Base-by-base conservation (phyloP, 2,113 vertebrate genomes). In the Rhineura floridana region DNA sequence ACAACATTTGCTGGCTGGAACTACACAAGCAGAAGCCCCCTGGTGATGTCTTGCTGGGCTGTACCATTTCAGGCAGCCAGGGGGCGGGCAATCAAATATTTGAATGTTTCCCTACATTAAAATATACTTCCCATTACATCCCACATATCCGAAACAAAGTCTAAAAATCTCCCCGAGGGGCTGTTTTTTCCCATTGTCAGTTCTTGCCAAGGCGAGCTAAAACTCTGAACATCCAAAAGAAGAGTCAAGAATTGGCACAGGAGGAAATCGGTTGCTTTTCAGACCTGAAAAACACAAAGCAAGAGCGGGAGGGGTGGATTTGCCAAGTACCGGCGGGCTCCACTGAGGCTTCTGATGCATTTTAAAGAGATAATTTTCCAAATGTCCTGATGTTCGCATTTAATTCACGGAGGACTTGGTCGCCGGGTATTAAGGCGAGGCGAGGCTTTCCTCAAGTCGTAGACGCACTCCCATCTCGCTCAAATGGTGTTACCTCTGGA, bases 351-450 rank as follows among this genome's bases (percentile, higher is more conserved):
- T 94, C 90, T 30, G 88, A 48, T 2, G 70, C 87, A 88, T 88
- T 93, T 93, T 73, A 86, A 86, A 36, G 4, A 91, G 80, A 88
- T 90, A 93, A 92, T 93, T 94, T 69, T 95, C 94, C 91, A 93
- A 93, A 92, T 63, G 88, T 92, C 93, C 94, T 95, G 95, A 94
- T 96, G 95, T 96, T 95, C 94, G 91, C 91, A 85, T 96, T 93
- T 95, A 93, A 96, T 95, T 95, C 94, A 91, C 85, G 84, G 87
- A 81, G 69, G 95, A 95, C 93, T 96, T 92, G 95, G 91, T 95
- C 92, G 91, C 91, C 92, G 90, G 90, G 79, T 94, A 94, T 91
- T 93, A 94, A 96, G 90, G 95, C 94, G 94, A 96, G 96, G 91
- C 73, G 92, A 87, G 84, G 59, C 85, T 87, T 80, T 84, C 80